Conservation (phyloP, 2,797 vertebrate genomes). For the Propithecus deckenii region DNA sequence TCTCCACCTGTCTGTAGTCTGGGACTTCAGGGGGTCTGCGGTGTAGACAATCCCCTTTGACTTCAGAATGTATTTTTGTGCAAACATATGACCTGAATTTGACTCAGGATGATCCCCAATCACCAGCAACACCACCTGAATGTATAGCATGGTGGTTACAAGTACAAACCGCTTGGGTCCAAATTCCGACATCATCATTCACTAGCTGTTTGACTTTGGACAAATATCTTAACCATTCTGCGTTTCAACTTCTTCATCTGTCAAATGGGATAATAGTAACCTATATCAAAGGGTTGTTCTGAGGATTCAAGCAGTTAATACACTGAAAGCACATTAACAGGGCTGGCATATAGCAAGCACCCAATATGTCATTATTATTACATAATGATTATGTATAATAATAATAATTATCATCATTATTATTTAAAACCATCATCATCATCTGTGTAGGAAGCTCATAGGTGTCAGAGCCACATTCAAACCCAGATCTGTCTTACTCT, state of each 20-base stretch:
- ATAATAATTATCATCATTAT: background rate
- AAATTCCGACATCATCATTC: background rate
- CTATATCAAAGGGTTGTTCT: background rate
- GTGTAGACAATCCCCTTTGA: background rate
- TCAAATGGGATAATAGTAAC: background rate
- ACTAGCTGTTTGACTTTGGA: background rate
- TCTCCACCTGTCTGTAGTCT: no score
- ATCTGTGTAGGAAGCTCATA: background rate
- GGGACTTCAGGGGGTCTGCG: no score
- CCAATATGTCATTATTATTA: background rate
- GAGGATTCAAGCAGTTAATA: background rate
- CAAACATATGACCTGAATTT: background rate
- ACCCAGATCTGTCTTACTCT: background rate
- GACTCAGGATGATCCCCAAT: background rate
- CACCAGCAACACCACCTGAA: no score
- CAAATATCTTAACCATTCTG: background rate
- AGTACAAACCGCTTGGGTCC: background rate
- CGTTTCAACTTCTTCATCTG: background rate
- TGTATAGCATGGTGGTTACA: fast-evolving
- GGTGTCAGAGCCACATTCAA: background rate
- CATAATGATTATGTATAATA: no score
- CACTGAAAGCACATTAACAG: background rate
- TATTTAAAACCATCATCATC: background rate
- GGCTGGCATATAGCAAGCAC: background rate
- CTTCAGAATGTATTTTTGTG: background rate